Base-by-base conservation (phyloP, 1,140 invertebrate genomes). In the Bombus ignitus region DNA sequence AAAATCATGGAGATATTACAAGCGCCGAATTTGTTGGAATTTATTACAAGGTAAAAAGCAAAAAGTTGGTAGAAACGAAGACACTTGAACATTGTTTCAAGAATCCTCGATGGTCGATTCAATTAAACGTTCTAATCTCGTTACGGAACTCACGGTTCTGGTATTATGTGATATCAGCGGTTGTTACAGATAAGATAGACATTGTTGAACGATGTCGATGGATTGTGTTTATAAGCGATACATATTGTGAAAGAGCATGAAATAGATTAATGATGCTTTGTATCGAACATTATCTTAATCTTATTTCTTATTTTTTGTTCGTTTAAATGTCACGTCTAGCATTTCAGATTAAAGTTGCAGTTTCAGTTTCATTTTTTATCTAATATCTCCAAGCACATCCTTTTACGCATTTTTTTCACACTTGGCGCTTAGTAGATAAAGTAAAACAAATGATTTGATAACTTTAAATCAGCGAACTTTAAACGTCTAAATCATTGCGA, bases 171-270 rank as follows among this genome's bases (percentile, higher is more conserved):
- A n/a, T 76, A 66, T 42, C 25, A 47, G 5, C 25, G 9, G 25
- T 44, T 66, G 32, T 75, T 65, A n/a, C 3, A 77, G 73, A 77
- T 77, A 77, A 83, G 62, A 77, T 77, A 39, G 22, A 15, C 15
- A 47, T 32, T 35, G 35, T 57, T 57, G 28, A 18, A 83, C 72
- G 37, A 75, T 39, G 32, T 75, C 73, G 80, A 73, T 44, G 28
- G 39, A 22, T 42, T 15, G n/a, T 39, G 70, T 71, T 72, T 12
- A 47, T 44, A 74, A 47, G 13, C 13, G 12, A n/a, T 44, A 18
- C 42, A 32, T 32, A 53, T 53, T 53, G 42, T 18, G 18, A 32
- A 74, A 44, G 9, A 74, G 42, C 35, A 22, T 25, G n/a, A 74
- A 47, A 5, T 25, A 39, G 37, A 39, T 68, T 35, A 68, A 68